Percentiles rank a stretch among this genome's conserved stretches.
These are phyloP conservation scores for Silurus aristotelis DNA, from an alignment of 2,797 vertebrate species.

Conservation along the genomic window DNA sequence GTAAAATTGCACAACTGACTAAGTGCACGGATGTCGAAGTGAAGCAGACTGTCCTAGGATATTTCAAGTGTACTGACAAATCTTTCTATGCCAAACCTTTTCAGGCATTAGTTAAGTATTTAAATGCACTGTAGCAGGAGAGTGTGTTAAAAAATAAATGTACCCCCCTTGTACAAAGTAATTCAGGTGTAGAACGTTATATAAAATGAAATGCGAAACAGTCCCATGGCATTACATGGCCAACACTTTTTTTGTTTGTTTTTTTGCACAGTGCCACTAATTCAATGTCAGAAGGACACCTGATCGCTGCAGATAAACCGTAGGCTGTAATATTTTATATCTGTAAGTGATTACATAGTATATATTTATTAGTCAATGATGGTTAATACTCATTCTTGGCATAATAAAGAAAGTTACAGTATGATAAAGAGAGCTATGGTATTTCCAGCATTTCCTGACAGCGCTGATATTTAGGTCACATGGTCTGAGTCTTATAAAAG, in stretches of 20 bases:
- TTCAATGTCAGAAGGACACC: background rate
- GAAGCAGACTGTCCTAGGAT: no score
- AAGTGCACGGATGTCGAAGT: no score
- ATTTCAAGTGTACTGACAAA: no score
- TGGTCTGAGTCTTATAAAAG: slow-evolving; percentile 34
- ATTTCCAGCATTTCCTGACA: background rate
- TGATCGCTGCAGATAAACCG: background rate
- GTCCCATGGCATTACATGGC: no score
- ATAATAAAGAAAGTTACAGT: background rate
- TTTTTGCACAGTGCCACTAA: background rate
- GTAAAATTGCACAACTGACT: no score
- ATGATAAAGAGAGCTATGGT: background rate
- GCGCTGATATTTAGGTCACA: slow-evolving; percentile 20
- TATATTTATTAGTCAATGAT: slow-evolving; percentile 6
- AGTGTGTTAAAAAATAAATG: no score
- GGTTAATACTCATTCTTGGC: background rate
- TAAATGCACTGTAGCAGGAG: no score
- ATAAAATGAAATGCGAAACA: no score
- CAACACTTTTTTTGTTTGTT: background rate
- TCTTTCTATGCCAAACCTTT: no score
- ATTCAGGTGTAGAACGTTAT: no score
- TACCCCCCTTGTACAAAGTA: no score
- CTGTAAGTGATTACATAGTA: background rate
- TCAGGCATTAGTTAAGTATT: no score
- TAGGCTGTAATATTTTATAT: background rate